A percentile compares a stretch with the other conserved stretches of the same genome.
Conservation (phyloP, 2,888 invertebrate genomes). For the Chromoteleia sp. region DNA sequence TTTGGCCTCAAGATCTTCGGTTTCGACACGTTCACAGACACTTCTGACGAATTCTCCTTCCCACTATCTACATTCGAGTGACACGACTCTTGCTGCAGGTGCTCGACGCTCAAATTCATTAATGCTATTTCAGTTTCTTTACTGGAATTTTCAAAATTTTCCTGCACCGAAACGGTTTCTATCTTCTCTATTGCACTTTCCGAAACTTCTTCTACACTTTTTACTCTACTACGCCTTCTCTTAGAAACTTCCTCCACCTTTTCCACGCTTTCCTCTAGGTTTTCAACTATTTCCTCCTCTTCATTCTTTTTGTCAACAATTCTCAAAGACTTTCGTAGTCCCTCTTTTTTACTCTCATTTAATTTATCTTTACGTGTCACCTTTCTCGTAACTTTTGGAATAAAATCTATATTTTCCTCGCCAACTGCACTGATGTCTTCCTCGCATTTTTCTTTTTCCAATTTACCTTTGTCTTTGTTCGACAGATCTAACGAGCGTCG, state of each 20-base stretch:
- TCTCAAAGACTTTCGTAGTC: slow-evolving; percentile 76
- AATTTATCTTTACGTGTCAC: slow-evolving; percentile 8
- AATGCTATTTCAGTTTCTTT: slow-evolving; percentile 47
- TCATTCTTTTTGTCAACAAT: slow-evolving; percentile 73
- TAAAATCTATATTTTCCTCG: background rate
- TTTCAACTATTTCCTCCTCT: slow-evolving; percentile 27
- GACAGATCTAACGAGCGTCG: slow-evolving; percentile 13
- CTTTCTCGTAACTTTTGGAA: background rate
- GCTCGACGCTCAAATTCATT: slow-evolving; percentile 75
- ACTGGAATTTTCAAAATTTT: background rate
- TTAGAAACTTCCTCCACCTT: slow-evolving; percentile 32
- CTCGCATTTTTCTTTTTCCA: slow-evolving; percentile 8
- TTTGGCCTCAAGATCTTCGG: slow-evolving; percentile 79
- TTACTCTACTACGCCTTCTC: slow-evolving; percentile 20
- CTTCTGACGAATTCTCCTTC: slow-evolving; percentile 82
- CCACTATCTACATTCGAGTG: slow-evolving; percentile 83
- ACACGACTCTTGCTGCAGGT: slow-evolving; percentile 80
- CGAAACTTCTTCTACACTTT: slow-evolving; percentile 18
- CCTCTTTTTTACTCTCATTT: slow-evolving; percentile 59
- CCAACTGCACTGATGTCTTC: background rate
- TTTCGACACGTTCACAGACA: slow-evolving; percentile 76
- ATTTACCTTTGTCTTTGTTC: slow-evolving; percentile 59
- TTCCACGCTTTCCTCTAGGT: slow-evolving; percentile 11
- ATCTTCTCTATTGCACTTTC: slow-evolving; percentile 35
- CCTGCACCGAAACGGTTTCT: slow-evolving; percentile 2